Percentiles rank a stretch among this genome's conserved stretches.
Evolutionary conservation across 2,888 invertebrate genomes (phyloP).

Genomic region (Andrena bicolor): DNA sequence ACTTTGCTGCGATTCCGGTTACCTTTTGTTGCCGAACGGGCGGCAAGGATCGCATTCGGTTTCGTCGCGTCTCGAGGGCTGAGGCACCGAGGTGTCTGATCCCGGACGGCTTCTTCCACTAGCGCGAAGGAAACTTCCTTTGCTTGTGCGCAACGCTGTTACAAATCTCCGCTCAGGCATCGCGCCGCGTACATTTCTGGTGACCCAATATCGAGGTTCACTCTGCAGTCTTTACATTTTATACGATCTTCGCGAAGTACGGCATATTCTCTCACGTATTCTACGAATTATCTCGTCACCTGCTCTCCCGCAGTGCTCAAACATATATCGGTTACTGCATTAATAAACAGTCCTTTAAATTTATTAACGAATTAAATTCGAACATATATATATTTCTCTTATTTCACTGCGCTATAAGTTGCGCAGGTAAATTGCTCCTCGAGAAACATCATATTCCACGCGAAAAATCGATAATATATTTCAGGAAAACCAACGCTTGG

Average conservation of each 20-base stretch:
- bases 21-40: not conserved
- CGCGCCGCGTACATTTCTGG: not conserved
- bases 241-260: not conserved
- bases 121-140: not conserved
- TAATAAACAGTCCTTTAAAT: too few relatives aligned
- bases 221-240: not conserved
- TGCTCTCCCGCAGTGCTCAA: too few relatives aligned
- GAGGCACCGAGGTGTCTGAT: not conserved
- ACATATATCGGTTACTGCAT: too few relatives aligned
- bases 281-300: not conserved
- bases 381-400: too few relatives aligned
- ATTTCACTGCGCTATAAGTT: not conserved
- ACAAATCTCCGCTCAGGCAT: not conserved
- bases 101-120: not conserved
- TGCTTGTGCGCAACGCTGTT: not conserved
- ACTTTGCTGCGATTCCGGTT: not conserved
- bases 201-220: constrained; percentile 1
- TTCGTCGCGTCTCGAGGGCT: not conserved
- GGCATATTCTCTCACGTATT: too few relatives aligned
- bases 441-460: too few relatives aligned
- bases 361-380: too few relatives aligned
- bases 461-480: too few relatives aligned
- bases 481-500: not conserved
- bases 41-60: not conserved
- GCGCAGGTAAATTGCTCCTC: too few relatives aligned